phyloP scores from a whole-genome alignment of 2,888 invertebrate genomes.

The Orthonevra nobilis region DNA sequence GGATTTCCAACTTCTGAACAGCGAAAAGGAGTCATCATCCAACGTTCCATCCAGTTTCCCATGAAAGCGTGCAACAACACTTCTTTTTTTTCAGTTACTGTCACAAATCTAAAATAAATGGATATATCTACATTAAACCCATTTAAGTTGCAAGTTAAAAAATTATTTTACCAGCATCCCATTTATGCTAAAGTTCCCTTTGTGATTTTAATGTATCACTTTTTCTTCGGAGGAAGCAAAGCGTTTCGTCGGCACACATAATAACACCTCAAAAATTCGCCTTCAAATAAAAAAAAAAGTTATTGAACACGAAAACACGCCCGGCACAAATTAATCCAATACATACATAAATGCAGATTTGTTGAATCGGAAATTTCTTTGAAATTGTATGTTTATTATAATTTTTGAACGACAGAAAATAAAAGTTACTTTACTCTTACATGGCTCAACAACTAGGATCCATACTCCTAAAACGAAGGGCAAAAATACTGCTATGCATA shows the following conservation, averaged over 20 bases:
- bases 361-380: no score
- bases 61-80: background rate
- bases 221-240: slow-evolving; percentile 6
- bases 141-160: background rate
- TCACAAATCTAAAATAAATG: slow-evolving; percentile 11
- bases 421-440: no score
- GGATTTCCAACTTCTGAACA: background rate
- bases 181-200: slow-evolving; percentile 16
- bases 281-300: slow-evolving; percentile 4
- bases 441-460: no score
- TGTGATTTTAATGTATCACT: slow-evolving; percentile 4
- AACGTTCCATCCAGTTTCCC: background rate
- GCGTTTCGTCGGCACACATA: background rate
- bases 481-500: no score
- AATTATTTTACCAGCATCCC: slow-evolving; percentile 11
- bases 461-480: no score
- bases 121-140: background rate
- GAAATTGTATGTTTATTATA: no score
- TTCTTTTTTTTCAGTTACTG: background rate
- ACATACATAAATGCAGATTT: no score
- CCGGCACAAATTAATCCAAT: no score
- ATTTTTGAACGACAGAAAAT: no score
- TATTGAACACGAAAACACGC: no score
- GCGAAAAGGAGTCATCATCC: background rate
- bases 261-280: slow-evolving; percentile 4